These are phyloP conservation scores for Tiliqua scincoides DNA, from an alignment of 2,113 vertebrate species.

Conservation along the genomic window DNA sequence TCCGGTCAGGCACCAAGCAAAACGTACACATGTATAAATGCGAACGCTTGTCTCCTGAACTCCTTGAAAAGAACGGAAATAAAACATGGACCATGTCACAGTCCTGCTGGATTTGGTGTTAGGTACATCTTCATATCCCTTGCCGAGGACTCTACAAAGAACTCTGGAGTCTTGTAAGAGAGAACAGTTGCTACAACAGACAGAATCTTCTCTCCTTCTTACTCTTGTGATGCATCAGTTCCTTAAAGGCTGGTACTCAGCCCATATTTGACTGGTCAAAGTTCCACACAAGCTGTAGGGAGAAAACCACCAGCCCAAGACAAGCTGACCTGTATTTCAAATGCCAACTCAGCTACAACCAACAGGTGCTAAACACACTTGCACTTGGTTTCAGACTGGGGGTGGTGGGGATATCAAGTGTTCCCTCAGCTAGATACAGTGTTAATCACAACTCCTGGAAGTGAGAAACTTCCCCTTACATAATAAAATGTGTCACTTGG, in stretches of 20 bases:
- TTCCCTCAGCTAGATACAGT: constrained; percentile 33
- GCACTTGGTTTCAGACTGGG: not conserved
- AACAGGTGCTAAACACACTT: not conserved
- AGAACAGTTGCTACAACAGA: not conserved
- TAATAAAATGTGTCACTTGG: constrained; percentile 34
- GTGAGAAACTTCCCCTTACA: constrained; percentile 47
- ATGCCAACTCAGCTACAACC: not conserved
- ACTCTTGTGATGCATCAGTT: not conserved
- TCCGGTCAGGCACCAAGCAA: no score
- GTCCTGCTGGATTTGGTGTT: no score
- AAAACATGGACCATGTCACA: no score
- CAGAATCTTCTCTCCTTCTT: not conserved
- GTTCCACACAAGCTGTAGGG: no score
- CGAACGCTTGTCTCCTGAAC: no score
- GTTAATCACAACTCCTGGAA: constrained; percentile 51
- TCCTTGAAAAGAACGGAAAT: no score
- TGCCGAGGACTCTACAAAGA: not conserved
- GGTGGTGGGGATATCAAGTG: not conserved
- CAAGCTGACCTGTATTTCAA: not conserved
- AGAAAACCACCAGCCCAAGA: not conserved
- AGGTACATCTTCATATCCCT: not conserved
- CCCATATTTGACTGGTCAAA: not conserved
- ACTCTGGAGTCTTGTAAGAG: not conserved
- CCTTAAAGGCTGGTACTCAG: not conserved
- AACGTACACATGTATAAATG: no score